Evolutionary conservation across 2,888 invertebrate genomes (phyloP).

Genomic region (Capitulum mitella): DNA sequence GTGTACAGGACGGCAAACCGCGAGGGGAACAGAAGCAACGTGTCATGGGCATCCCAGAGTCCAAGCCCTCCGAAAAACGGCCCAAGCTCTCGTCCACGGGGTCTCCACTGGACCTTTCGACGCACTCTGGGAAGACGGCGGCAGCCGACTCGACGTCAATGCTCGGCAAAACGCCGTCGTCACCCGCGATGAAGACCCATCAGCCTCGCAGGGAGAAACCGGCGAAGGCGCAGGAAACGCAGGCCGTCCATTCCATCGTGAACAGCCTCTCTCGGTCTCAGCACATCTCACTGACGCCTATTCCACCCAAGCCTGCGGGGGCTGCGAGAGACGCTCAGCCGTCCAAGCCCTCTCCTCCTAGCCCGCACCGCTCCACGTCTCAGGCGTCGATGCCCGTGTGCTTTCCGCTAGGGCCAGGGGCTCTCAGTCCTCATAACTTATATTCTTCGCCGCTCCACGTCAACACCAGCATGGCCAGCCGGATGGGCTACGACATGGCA

Average conservation of each 20-base stretch:
- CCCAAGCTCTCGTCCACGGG: background rate
- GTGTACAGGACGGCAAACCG: too few species aligned
- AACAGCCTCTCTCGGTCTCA: background rate
- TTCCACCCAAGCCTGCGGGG: background rate
- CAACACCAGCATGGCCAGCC: constrained; percentile 8
- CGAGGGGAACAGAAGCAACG: too few species aligned
- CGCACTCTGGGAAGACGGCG: background rate
- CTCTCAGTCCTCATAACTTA: background rate
- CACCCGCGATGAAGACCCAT: background rate
- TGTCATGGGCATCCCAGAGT: too few species aligned
- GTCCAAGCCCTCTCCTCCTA: background rate
- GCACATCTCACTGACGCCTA: background rate
- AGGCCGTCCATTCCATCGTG: background rate
- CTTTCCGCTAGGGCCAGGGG: background rate
- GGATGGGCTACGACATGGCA: constrained; percentile 2
- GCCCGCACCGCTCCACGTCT: background rate
- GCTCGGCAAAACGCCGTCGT: background rate
- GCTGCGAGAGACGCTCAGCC: background rate
- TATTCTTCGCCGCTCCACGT: background rate
- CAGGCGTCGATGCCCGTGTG: background rate
- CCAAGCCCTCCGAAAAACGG: background rate
- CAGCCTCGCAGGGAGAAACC: background rate
- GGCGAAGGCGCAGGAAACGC: background rate
- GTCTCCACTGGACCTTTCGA: background rate
- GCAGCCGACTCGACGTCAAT: background rate